Evolutionary conservation across 1,140 invertebrate genomes (phyloP).

Genomic region (Atta texana): DNA sequence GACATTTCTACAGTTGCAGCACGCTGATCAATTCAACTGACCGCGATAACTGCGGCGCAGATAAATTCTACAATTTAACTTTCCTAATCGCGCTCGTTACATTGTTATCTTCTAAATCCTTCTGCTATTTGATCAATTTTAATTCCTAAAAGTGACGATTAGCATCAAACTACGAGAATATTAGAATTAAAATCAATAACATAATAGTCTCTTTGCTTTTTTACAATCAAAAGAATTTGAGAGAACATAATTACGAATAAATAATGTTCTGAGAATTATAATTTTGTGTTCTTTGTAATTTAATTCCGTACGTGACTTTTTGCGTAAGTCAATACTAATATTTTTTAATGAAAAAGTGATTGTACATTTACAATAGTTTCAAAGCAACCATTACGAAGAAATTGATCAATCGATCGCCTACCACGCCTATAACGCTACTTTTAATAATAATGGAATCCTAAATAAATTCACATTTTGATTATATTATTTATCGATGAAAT

Average conservation of each 20-base stretch:
- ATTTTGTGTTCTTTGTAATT: neutral
- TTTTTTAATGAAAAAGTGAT: constrained; percentile 22
- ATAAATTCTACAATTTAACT: constrained; percentile 41
- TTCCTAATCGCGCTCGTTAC: constrained; percentile 22
- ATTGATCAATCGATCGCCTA: constrained; percentile 47
- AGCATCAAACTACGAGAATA: neutral
- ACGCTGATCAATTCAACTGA: constrained; percentile 37
- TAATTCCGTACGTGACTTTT: neutral
- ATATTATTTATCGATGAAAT: constrained; percentile 3
- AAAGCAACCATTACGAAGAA: constrained; percentile 18
- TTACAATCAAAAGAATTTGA: neutral
- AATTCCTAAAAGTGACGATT: neutral
- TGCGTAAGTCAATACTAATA: constrained; percentile 2
- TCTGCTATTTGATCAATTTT: constrained; percentile 28
- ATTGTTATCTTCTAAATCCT: constrained; percentile 2
- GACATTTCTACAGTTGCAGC: constrained; percentile 34
- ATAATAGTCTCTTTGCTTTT: neutral
- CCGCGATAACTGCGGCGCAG: neutral
- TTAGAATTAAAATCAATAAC: constrained; percentile 11
- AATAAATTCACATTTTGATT: neutral
- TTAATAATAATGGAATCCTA: neutral
- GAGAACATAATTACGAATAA: neutral
- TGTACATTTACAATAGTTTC: constrained; percentile 1
- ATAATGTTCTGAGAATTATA: neutral
- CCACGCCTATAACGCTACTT: neutral